Base-by-base conservation (phyloP, 2,888 invertebrate genomes). In the Pristionchus fissidentatus region DNA sequence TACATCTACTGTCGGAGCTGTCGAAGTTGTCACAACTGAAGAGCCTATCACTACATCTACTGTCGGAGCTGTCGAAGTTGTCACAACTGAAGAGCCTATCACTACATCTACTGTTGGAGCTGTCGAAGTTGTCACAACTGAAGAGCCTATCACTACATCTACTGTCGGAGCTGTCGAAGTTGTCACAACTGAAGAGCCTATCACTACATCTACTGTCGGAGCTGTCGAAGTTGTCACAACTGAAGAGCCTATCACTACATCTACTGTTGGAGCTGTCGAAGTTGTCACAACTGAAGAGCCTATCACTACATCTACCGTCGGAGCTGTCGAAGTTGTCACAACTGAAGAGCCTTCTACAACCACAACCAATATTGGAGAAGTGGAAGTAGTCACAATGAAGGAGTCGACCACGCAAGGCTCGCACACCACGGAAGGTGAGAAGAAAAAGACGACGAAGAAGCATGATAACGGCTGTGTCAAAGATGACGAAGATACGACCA, bases 361-460 rank as follows among this genome's bases (percentile, higher is more conserved):
- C n/a, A 73, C 73, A 10, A 73, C 73, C 26, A 41, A 15, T 49
- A 19, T 5, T 26, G 73, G 73, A 19, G 73, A 38, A 15, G 43
- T 73, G 2, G 52, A 32, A 10, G 35, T 77, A n/a, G 77, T 77
- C 22, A 78, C 78, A 15, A n/a, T 13, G 57, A 52, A 77, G 32
- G 77, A 78, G 38, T n/a, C 78, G 8, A n/a, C 62, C 8, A 60
- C 62, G 8, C 13, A n/a, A 10, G 62, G n/a, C 8, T 26, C 62
- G 32, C 38, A 3, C 52, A 55, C 55, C 41, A 78, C 78, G 35
- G 78, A 78, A 78, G 78, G 52, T 78, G 55, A 52, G 35, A 78
- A n/a, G 19, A 78, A 26, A 38, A 78, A 22, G 26, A 78, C 78
- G 19, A 78, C 78, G 38, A 78, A 78, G 78, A 78, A 78, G 78